A percentile compares a stretch with the other conserved stretches of the same genome.
phyloP scores from a whole-genome alignment of 2,113 vertebrate genomes.

The Notechis scutatus region DNA sequence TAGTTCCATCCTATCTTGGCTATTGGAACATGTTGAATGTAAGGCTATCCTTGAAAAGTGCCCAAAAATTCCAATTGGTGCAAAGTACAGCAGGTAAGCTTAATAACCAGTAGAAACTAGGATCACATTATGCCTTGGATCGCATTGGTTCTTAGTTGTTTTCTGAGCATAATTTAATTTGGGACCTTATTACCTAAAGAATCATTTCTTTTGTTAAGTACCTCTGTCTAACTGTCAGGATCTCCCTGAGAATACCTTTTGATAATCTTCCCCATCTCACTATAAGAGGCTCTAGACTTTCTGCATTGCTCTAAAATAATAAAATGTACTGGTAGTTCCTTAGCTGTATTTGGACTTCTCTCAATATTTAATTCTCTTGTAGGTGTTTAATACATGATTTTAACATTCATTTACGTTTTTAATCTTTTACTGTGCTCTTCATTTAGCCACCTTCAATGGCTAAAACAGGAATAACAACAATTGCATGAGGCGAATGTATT shows the following conservation, averaged over 20 bases:
- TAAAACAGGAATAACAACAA: not conserved
- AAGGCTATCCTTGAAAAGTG: not conserved
- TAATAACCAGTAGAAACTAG: not conserved
- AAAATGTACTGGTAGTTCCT: not conserved
- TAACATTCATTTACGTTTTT: not conserved
- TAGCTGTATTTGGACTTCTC: not conserved
- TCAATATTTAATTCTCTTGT: not conserved
- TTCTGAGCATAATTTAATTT: not conserved
- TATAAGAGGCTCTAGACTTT: not conserved
- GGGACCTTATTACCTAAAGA: not conserved
- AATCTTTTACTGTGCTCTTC: not conserved
- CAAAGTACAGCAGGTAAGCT: not conserved
- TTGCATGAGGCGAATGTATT: not conserved
- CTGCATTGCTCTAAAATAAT: not conserved
- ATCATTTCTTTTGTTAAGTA: not conserved
- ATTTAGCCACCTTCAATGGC: not conserved
- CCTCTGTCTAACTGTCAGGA: not conserved
- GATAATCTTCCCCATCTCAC: not conserved
- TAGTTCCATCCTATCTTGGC: not conserved
- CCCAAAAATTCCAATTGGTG: not conserved
- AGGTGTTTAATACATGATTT: not conserved
- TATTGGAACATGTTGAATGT: not conserved
- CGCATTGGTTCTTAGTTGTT: not conserved
- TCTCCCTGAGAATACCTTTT: not conserved
- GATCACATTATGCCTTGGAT: not conserved